Evolutionary conservation across 2,113 vertebrate genomes (phyloP).

Genomic region (Mellivora capensis): DNA sequence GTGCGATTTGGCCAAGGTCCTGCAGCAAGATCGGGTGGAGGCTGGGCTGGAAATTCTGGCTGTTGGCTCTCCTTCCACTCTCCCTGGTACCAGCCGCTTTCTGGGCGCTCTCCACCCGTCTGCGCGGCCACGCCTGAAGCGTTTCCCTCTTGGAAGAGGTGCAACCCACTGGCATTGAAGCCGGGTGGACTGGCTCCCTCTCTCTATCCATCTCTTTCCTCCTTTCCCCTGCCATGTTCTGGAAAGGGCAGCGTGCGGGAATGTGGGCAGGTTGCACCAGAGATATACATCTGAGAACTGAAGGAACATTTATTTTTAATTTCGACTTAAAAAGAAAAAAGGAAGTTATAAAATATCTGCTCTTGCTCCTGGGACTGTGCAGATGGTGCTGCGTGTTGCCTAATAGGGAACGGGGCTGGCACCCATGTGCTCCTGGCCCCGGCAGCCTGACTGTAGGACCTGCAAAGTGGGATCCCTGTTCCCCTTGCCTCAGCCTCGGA

Average conservation of each 20-base stretch:
- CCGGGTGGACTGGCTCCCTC: conserved; percentile 73
- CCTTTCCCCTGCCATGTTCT: conserved; percentile 71
- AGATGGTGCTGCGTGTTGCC: conserved; percentile 73
- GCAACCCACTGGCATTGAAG: conserved; percentile 69
- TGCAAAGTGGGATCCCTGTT: neutral
- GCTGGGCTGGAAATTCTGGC: conserved; percentile 64
- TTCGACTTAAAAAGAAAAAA: conserved; percentile 78
- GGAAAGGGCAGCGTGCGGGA: conserved; percentile 76
- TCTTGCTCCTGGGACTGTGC: conserved; percentile 73
- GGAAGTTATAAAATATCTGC: conserved; percentile 79
- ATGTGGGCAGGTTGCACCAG: conserved; percentile 77
- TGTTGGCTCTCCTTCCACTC: conserved; percentile 63
- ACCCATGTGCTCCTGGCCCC: neutral
- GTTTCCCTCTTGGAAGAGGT: conserved; percentile 69
- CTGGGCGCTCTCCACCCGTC: conserved; percentile 68
- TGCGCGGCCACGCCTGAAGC: conserved; percentile 65
- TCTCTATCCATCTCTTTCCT: conserved; percentile 64
- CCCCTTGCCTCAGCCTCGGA: neutral
- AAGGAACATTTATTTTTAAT: conserved; percentile 81
- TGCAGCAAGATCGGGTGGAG: conserved; percentile 60
- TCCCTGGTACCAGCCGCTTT: conserved; percentile 51
- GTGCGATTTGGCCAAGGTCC: conserved; percentile 70
- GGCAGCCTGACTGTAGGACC: neutral
- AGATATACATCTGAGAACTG: conserved; percentile 77
- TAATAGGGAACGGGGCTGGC: conserved; percentile 72